These are phyloP conservation scores for Hydrocynus forskahlii DNA, from an alignment of 2,797 vertebrate species.

Conservation along the genomic window DNA sequence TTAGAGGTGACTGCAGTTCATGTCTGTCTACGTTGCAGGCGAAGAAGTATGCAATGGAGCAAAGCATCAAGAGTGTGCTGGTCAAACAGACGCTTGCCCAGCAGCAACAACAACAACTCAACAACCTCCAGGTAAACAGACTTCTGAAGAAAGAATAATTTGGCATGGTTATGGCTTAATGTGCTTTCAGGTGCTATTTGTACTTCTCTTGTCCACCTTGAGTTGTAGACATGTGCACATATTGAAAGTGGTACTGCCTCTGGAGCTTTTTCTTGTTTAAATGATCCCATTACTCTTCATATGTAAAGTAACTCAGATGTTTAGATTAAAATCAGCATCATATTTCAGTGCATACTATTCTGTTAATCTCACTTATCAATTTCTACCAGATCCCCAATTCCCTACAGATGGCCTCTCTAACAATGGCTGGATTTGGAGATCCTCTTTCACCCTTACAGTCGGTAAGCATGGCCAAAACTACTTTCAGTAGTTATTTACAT, in stretches of 20 bases:
- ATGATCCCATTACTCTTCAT: no score
- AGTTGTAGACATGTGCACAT: no score
- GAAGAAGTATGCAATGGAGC: conserved; percentile 97
- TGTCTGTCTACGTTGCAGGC: conserved; percentile 74
- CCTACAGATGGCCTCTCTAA: conserved; percentile 93
- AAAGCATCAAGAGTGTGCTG: conserved; percentile 94
- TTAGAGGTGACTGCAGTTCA: background rate
- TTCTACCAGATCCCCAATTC: conserved; percentile 46
- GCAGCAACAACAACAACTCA: conserved; percentile 93
- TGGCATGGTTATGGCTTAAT: background rate
- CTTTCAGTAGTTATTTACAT: background rate
- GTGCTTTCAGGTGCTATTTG: background rate
- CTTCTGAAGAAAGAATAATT: background rate
- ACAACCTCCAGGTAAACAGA: conserved; percentile 88
- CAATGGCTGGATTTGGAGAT: conserved; percentile 90
- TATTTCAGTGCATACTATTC: background rate
- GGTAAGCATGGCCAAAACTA: conserved; percentile 75
- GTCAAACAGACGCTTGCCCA: conserved; percentile 92
- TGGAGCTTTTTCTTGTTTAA: no score
- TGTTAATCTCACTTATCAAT: background rate
- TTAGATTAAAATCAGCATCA: background rate
- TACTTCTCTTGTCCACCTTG: background rate
- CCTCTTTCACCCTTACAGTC: conserved; percentile 95
- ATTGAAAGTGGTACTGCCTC: background rate
- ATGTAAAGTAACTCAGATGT: background rate